Conservation (phyloP, 1,140 invertebrate species). For the Calephelis virginiensis region DNA sequence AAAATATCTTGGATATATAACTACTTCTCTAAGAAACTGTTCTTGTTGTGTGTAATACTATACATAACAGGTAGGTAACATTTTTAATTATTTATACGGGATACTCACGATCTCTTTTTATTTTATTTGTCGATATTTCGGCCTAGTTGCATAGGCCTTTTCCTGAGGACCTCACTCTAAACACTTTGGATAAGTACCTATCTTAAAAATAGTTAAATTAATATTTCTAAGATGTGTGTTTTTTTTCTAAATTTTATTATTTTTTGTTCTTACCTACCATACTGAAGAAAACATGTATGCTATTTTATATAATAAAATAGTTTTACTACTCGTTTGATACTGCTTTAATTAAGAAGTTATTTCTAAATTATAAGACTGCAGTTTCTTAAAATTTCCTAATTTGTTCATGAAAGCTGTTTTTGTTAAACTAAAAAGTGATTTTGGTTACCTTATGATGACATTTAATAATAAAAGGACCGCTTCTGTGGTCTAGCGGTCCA, state of each 20-base stretch:
- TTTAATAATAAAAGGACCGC: background rate
- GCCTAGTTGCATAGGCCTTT: too few species aligned
- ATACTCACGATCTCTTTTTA: too few species aligned
- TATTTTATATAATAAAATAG: conserved; percentile 2
- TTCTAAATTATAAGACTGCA: background rate
- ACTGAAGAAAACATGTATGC: background rate
- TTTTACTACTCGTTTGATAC: background rate
- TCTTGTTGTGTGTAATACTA: too few species aligned
- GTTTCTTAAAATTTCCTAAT: background rate
- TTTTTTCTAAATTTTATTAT: background rate
- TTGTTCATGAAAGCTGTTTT: background rate
- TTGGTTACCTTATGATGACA: conserved; percentile 3
- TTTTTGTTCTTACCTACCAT: background rate
- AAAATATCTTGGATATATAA: too few species aligned
- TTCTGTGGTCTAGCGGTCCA: too few species aligned
- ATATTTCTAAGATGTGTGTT: background rate
- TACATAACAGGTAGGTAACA: too few species aligned
- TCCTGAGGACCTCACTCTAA: too few species aligned
- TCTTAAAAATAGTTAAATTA: too few species aligned
- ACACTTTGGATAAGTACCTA: too few species aligned
- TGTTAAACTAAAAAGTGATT: background rate
- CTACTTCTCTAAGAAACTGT: too few species aligned
- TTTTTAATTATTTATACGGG: too few species aligned
- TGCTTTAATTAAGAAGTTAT: background rate
- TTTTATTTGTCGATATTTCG: too few species aligned